phyloP scores from a whole-genome alignment of 2,113 vertebrate genomes.

The pig (Sus scrofa) region DNA sequence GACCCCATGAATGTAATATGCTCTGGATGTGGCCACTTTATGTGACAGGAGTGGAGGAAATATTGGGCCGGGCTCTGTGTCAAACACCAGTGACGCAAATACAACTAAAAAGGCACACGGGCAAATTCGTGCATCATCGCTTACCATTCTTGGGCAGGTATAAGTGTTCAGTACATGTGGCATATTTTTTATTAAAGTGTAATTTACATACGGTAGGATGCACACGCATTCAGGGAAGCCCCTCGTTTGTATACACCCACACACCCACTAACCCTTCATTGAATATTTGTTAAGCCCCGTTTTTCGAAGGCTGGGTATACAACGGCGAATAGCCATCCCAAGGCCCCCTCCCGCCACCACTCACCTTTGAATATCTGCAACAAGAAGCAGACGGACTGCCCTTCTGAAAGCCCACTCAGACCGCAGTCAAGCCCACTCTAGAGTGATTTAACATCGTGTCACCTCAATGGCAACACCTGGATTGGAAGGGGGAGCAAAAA shows the following conservation, averaged over 20 bases:
- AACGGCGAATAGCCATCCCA: not conserved
- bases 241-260: not conserved
- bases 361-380: not conserved
- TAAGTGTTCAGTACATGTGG: not conserved
- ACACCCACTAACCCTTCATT: not conserved
- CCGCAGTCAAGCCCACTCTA: not conserved
- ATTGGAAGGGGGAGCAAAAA: not conserved
- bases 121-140: not conserved
- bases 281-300: not conserved
- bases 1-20: not conserved
- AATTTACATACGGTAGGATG: not conserved
- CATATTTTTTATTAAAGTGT: not conserved
- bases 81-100: not conserved
- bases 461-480: not conserved
- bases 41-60: not conserved
- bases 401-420: not conserved
- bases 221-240: not conserved
- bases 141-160: not conserved
- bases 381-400: not conserved
- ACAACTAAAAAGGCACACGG: accelerated
- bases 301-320: not conserved
- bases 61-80: not conserved
- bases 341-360: not conserved
- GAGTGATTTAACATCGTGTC: not conserved
- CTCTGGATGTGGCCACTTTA: not conserved